These are phyloP conservation scores for Stomorhina lunata DNA, from an alignment of 2,888 invertebrate genomes.

Conservation along the genomic window DNA sequence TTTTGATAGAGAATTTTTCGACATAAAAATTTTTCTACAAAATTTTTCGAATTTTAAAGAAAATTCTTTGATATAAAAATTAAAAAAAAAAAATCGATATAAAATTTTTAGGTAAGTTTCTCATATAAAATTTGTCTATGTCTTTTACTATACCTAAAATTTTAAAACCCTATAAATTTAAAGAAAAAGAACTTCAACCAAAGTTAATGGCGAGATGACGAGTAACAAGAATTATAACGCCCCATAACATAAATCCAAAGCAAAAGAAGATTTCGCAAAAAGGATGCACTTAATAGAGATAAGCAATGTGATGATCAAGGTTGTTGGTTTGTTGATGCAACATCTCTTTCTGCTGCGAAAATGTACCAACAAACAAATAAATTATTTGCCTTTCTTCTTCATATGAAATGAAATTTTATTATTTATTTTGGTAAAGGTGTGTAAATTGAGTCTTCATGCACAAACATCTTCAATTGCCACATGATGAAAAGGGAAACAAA, in stretches of 20 bases:
- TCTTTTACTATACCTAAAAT: no score
- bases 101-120: no score
- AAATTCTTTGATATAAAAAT: no score
- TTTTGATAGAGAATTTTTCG: no score
- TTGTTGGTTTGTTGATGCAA: conserved; percentile 39
- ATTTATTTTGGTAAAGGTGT: conserved; percentile 59
- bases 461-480: background rate
- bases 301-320: conserved; percentile 39
- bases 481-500: conserved; percentile 30
- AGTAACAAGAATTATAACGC: conserved; percentile 61
- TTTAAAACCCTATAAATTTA: no score
- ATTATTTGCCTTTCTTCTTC: conserved; percentile 17
- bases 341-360: background rate
- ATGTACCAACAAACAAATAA: conserved; percentile 33
- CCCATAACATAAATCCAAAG: conserved; percentile 20
- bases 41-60: no score
- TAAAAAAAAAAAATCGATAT: no score
- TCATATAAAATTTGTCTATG: no score
- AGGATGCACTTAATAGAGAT: conserved; percentile 52
- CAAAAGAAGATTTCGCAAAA: conserved; percentile 30
- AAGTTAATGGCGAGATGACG: conserved; percentile 61
- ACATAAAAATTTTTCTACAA: no score
- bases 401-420: conserved; percentile 37
- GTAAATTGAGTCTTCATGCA: conserved; percentile 62
- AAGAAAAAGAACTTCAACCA: background rate